phyloP scores from a whole-genome alignment of 1,140 invertebrate species.

The Bombus consobrinus region DNA sequence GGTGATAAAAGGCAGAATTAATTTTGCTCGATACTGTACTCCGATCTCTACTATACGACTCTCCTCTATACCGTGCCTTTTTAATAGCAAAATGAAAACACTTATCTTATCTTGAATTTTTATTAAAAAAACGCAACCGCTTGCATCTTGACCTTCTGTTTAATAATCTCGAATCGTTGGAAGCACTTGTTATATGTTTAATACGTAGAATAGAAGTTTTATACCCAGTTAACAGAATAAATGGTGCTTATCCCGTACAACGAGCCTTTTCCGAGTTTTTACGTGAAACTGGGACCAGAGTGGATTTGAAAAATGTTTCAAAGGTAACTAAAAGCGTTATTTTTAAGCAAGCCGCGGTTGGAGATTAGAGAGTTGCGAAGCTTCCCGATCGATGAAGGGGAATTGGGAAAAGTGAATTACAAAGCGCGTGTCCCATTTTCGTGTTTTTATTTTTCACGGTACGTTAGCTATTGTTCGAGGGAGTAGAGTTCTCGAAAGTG shows the following conservation, averaged over 20 bases:
- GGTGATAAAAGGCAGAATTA: no score
- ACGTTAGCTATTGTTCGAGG: background rate
- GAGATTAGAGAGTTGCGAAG: background rate
- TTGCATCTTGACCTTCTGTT: no score
- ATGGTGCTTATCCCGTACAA: background rate
- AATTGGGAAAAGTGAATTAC: constrained; percentile 19
- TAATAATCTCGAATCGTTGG: no score
- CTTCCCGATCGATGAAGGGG: constrained; percentile 7
- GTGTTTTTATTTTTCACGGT: constrained; percentile 4
- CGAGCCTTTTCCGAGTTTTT: background rate
- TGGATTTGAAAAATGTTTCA: constrained; percentile 8
- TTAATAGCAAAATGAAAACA: no score
- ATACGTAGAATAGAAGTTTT: no score
- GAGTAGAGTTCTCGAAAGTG: background rate
- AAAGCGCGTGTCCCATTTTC: constrained; percentile 6
- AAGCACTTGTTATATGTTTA: no score
- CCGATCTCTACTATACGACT: no score
- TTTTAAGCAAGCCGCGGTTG: background rate
- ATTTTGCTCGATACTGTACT: no score
- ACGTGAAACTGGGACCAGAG: background rate
- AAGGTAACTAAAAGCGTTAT: constrained; percentile 15
- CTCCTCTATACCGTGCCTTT: no score
- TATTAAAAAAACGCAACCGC: no score
- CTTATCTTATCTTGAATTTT: no score
- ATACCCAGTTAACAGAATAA: background rate